Percentiles rank a stretch among this genome's conserved stretches.
phyloP scores from a whole-genome alignment of 2,113 vertebrate species.

The Corythornis vintsioides region DNA sequence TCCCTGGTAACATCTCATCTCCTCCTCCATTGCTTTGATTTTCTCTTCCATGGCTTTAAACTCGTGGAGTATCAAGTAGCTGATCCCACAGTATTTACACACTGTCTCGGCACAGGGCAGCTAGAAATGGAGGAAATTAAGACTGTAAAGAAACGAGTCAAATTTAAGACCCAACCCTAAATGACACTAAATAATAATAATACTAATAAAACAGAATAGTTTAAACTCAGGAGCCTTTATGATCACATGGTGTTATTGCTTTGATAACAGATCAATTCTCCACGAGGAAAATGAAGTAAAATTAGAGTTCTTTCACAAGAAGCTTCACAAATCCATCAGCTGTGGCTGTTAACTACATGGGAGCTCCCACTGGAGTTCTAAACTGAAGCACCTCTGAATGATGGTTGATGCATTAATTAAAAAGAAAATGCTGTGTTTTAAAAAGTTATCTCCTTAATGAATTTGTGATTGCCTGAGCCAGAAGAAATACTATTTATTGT shows the following conservation, averaged over 20 bases:
- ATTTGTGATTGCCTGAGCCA: background rate
- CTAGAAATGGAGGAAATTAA: constrained; percentile 57
- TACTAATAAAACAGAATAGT: background rate
- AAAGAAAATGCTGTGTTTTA: background rate
- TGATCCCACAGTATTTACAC: constrained; percentile 90
- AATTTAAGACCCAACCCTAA: background rate
- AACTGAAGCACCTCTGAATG: background rate
- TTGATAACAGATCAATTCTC: background rate
- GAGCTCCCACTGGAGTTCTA: background rate
- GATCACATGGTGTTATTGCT: background rate
- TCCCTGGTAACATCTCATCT: constrained; percentile 78
- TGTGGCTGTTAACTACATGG: background rate
- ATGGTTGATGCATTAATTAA: background rate
- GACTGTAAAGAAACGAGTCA: background rate
- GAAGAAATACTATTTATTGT: background rate
- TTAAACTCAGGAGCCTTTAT: background rate
- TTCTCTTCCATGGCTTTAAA: constrained; percentile 85
- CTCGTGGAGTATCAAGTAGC: constrained; percentile 89
- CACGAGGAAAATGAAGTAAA: background rate
- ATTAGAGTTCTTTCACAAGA: background rate
- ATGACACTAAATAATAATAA: background rate
- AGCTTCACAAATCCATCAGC: background rate
- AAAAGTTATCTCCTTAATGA: background rate
- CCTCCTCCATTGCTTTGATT: constrained; percentile 79
- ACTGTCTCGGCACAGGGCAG: constrained; percentile 82